Evolutionary conservation across 1,140 invertebrate species (phyloP), one percentile per base, ranked within the genome.

Genomic region (Mizuhopecten yessoensis): DNA sequence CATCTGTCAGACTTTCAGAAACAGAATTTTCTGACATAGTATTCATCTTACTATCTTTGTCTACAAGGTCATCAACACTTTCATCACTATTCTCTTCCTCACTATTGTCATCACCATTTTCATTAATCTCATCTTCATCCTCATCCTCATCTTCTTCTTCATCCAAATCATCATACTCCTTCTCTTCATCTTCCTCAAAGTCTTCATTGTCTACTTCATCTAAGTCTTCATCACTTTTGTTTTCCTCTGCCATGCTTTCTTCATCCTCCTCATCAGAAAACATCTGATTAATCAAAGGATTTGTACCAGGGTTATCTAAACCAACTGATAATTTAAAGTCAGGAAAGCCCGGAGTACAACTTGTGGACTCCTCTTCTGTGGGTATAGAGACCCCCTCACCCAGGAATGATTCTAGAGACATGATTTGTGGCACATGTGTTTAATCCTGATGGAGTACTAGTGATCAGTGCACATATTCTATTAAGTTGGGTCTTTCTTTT

Each of bases 91-190:
- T 91, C n/a, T n/a, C n/a, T 33, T 86, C 89, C 42, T 91, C 88
- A 92, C 33, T 91, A 87, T 33, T 91, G 89, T 92, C 92, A 86
- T 93, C 92, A 49, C 93, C 88, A 39, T 94, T 92, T 15, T 91
- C 89, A 34, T 90, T 88, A 49, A 94, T 93, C 13, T 92, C 92
- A 17, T 93, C 93, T 92, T 90, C 92, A n/a, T 57, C 49, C n/a
- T 89, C 90, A 49, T 90, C 88, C 33, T 90, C 49, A 34, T 86
- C 92, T 90, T 90, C 89, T 90, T 92, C 42, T 90, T 92, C 92
- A 13, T 92, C 93, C 49, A 87, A 33, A 36, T 93, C 91, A 88
- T 93, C 92, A 33, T 91, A 87, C 10, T 90, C 86, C 7, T 23
- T 39, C 23, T 88, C 90, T 34, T 34, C 49, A 57, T 88, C 86